Conservation (phyloP, 92 coral and sea anemone species). For the Paragorgia papillata region DNA sequence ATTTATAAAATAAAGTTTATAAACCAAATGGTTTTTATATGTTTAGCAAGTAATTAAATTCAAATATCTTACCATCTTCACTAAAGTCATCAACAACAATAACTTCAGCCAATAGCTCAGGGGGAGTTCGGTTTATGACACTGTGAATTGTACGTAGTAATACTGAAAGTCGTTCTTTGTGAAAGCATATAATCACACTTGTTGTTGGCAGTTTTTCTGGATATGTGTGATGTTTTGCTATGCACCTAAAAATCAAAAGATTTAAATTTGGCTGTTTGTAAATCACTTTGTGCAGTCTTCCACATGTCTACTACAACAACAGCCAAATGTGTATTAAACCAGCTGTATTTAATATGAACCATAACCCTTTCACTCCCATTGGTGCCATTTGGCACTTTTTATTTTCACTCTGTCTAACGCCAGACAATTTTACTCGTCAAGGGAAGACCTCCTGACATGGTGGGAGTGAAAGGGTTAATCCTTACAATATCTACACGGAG, state of each 20-base stretch:
- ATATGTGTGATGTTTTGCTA: slow-evolving; percentile 71
- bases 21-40: no score
- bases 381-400: no score
- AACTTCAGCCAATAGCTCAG: slow-evolving; percentile 80
- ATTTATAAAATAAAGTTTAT: no score
- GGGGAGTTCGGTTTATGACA: slow-evolving; percentile 96
- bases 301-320: no score
- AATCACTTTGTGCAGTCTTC: neutral
- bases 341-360: no score
- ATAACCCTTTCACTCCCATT: no score
- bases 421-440: no score
- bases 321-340: neutral
- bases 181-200: slow-evolving; percentile 91
- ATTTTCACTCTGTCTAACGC: no score
- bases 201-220: slow-evolving; percentile 89
- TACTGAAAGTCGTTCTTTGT: slow-evolving; percentile 93
- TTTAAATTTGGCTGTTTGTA: neutral
- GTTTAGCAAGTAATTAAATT: no score
- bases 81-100: slow-evolving; percentile 99
- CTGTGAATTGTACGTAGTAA: slow-evolving; percentile 93
- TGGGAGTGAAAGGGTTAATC: no score
- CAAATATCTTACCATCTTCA: slow-evolving; percentile 93
- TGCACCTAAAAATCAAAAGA: slow-evolving; percentile 65
- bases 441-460: no score
- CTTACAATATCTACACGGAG: no score